phyloP scores from a whole-genome alignment of 2,888 invertebrate genomes.

The Melolontha melolontha region DNA sequence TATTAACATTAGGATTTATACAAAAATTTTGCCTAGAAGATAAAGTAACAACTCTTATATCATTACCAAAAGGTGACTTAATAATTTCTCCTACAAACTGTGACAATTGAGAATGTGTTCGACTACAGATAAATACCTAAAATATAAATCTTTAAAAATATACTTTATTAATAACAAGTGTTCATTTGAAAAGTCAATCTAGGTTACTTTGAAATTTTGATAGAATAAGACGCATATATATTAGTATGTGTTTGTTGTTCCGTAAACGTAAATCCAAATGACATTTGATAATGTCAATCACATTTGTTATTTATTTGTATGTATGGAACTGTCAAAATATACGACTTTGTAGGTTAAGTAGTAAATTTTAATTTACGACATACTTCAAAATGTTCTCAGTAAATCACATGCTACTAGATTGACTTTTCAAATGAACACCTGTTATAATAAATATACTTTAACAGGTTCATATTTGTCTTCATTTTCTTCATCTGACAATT shows the following conservation, averaged over 20 bases:
- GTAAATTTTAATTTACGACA: too few relatives aligned
- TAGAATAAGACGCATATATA: too few relatives aligned
- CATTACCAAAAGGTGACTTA: constrained; percentile 79
- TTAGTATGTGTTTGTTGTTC: too few relatives aligned
- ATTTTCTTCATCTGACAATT: constrained; percentile 58
- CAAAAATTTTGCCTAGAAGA: constrained; percentile 95
- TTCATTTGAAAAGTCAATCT: constrained; percentile 11
- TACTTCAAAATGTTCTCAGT: too few relatives aligned
- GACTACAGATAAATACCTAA: constrained; percentile 92
- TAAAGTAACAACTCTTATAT: constrained; percentile 81
- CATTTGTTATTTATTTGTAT: too few relatives aligned
- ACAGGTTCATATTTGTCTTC: constrained; percentile 65
- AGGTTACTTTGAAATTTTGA: too few relatives aligned
- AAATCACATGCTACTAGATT: too few relatives aligned
- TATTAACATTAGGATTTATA: constrained; percentile 83
- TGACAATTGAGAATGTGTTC: constrained; percentile 96
- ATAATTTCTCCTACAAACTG: constrained; percentile 96
- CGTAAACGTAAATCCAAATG: too few relatives aligned
- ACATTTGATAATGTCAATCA: too few relatives aligned
- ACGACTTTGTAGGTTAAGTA: too few relatives aligned
- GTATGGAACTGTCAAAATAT: too few relatives aligned
- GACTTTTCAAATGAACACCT: too few relatives aligned
- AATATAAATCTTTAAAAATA: constrained; percentile 51
- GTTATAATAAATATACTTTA: constrained; percentile 53
- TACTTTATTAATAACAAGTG: neutral